Base-by-base conservation (phyloP, 2,888 invertebrate genomes). In the Pandemis cinnamomeana region DNA sequence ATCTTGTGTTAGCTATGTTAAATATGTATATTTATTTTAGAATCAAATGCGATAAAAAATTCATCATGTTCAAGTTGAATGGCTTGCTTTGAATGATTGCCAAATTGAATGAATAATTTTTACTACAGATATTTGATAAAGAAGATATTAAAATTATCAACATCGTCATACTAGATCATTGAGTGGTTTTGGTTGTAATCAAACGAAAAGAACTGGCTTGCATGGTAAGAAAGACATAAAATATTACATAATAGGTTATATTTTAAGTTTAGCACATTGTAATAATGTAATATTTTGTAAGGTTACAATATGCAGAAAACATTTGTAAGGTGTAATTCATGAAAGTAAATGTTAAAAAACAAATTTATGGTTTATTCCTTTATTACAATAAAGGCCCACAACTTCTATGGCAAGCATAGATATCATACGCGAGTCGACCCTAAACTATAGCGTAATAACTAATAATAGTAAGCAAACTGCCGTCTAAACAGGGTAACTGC, bases 321-420 rank as follows among this genome's bases (percentile, higher is more conserved):
- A 91, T 93, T 91, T 93, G 90, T 94, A 93, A 91, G 89, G 89
- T 90, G 91, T 94, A 91, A 91, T 93, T 93, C 93, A 92, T 92
- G 89, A 91, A 85, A 93, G 89, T 94, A 94, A 93, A 94, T 92
- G 92, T 93, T 90, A 85, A 90, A 92, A 93, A 91, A 86, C 82
- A 78, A 78, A 77, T 63, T 70, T 76, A 67, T 60, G 41, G 41
- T 63, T 69, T 63, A 44, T 27, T 46, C 68, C 6, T 63, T 53
- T 70, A 58, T 51, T 70, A 36, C 48, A 51, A 8, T 27, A 67
- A n/a, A 13, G 51, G 13, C 51, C n/a, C 13, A 51, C 51, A 51
- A n/a, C 5, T 51, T 51, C 6, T 51, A n/a, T 51, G n/a, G 7
- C 11, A 51, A n/a, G 51, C 51, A 48, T 48, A 48, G 46, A 44